Percentiles rank a stretch among this genome's conserved stretches.
Evolutionary conservation across 2,888 invertebrate species (phyloP).

Genomic region (Zygothrica quintamaculata): DNA sequence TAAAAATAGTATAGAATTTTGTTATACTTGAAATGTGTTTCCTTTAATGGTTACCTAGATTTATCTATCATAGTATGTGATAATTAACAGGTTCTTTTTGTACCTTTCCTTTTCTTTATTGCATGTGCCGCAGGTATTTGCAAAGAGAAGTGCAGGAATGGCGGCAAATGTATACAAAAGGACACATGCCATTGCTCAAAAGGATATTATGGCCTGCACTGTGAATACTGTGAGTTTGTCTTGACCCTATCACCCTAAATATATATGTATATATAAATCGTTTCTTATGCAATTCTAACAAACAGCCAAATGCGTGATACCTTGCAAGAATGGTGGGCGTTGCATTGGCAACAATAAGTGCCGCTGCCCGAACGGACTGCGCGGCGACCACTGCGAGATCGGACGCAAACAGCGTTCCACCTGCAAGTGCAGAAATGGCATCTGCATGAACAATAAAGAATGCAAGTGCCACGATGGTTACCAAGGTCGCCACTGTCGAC

Average conservation of each 20-base stretch:
- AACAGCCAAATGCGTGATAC: slow-evolving; percentile 94
- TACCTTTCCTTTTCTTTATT: not conserved
- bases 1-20: no score
- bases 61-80: not conserved
- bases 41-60: not conserved
- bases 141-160: slow-evolving; percentile 95
- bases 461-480: slow-evolving; percentile 94
- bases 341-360: slow-evolving; percentile 95
- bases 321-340: slow-evolving; percentile 95
- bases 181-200: slow-evolving; percentile 96
- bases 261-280: not conserved
- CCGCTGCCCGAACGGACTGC: slow-evolving; percentile 92
- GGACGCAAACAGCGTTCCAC: slow-evolving; percentile 90
- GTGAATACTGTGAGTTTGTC: slow-evolving; percentile 93
- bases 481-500: slow-evolving; percentile 92
- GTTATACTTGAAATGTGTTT: no score
- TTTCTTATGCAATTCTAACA: not conserved
- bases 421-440: slow-evolving; percentile 92
- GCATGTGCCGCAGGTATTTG: slow-evolving; percentile 91
- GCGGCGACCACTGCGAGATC: slow-evolving; percentile 96
- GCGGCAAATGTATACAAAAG: slow-evolving; percentile 97
- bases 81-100: not conserved
- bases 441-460: slow-evolving; percentile 88
- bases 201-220: slow-evolving; percentile 95
- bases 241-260: not conserved